Base-by-base conservation (phyloP, 2,797 vertebrate species). In the Esox masquinongy region DNA sequence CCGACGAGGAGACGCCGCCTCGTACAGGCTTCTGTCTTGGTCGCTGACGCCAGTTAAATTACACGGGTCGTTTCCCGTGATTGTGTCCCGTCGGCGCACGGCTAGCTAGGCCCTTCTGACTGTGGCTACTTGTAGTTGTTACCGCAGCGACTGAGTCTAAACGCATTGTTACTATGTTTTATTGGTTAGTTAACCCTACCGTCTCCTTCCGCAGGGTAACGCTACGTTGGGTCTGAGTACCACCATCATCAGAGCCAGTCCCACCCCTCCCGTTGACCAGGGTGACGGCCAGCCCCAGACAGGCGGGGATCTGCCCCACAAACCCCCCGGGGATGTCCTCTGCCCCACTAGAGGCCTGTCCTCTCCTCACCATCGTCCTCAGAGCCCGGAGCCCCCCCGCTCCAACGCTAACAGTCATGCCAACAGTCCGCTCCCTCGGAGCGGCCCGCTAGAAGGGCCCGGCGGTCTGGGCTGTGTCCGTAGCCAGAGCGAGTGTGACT, bases 221-320 rank as follows among this genome's bases (percentile, higher is more conserved):
- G 82, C 86, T 47, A 88, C 88, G 29, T 91, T 93, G 91, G 91
- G 94, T 0, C 86, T 99, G 75, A 99, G 97, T 87, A 97, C 97
- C 77, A 99, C 97, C 70, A 96, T 99, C 86, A 87, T 98, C 87
- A 88, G 88, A 84, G 91, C 94, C 78, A 99, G 97, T 85, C 96
- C 97, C 59, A 90, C 94, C 72, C 94, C 95, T 68, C 90, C 87
- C 0, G 82, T 92, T 78, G 95, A 96, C 19, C 83, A 83, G 19
- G 76, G 79, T 64, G n/a, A 75, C 1, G 86, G 82, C 72, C 79
- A 70, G 17, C 12, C 59, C 66, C 39, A 26, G 19, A 16, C 47
- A 56, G 56, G 26, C n/a, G 70, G 64, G 63, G 43, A 50, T 0
- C 14, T 15, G 2, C 24, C 47, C 9, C 19, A 2, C 11, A 53